Base-by-base conservation (phyloP, 2,113 vertebrate species). In the Cyanoliseus patagonus region DNA sequence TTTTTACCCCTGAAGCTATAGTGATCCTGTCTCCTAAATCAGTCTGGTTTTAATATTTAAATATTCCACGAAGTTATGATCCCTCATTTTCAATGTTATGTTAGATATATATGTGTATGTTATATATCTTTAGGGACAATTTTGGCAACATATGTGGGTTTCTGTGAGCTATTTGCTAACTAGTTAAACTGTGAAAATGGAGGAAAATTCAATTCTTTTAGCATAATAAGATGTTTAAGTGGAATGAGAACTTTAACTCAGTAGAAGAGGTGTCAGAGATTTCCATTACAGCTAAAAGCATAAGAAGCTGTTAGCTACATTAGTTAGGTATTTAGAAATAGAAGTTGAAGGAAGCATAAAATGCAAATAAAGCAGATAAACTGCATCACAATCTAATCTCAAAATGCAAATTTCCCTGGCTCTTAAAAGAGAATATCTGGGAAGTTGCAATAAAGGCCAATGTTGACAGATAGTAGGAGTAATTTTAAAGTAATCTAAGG, bases 391-490 rank as follows among this genome's bases (percentile, higher is more conserved):
- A 27, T 51, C 53, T 84, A 66, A 95, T 94, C 74, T 80, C 46
- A 92, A 77, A 77, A 62, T 83, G 15, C 88, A 89, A 87, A 83
- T 77, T 95, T 87, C 31, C 42, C 53, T 79, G 47, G 35, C 20
- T 88, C 18, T 83, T 69, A 42, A 23, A 84, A 46, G 9, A 76
- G 28, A 57, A 7, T 77, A 42, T 82, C 44, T 79, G 31, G 13
- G 35, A 25, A 90, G 10, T 13, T 89, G 24, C 44, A 68, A 6
- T 77, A 4, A 57, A 92, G 85, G 37, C n/a, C 66, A 76, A 37
- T 80, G 73, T 47, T 95, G 85, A 90, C 76, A 96, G 70, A 93
- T 88, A 23, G 73, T 85, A 86, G 76, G 64, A 88, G 31, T 86
- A 49, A 85, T 92, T 95, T 92, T 93, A 63, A 89, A 96, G 66